A percentile compares a stretch with the other conserved stretches of the same genome.
phyloP scores from a whole-genome alignment of 2,797 vertebrate species.

The Pitangus sulphuratus region DNA sequence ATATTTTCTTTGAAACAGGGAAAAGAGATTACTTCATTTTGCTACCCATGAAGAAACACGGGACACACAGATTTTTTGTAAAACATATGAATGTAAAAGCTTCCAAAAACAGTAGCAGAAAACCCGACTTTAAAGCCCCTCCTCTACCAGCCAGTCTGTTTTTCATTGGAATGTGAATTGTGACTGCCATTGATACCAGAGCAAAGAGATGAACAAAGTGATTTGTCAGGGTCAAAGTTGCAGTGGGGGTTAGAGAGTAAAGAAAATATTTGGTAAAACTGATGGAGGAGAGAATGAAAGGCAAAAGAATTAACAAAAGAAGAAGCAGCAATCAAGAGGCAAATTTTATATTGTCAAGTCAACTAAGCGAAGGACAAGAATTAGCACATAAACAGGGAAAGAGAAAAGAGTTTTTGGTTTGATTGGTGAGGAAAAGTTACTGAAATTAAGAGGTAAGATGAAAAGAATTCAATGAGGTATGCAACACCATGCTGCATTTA shows the following conservation, averaged over 20 bases:
- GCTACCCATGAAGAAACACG: not conserved
- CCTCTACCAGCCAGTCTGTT: not conserved
- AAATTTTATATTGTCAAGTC: not conserved
- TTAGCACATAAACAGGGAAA: not conserved
- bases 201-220: constrained; percentile 9
- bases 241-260: not conserved
- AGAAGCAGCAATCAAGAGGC: not conserved
- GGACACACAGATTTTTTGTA: not conserved
- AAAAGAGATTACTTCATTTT: not conserved
- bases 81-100: not conserved
- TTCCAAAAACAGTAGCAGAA: not conserved
- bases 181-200: not conserved
- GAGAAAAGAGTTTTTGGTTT: not conserved
- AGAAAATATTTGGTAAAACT: not conserved
- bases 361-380: not conserved
- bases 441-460: not conserved
- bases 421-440: not conserved
- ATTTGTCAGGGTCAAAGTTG: constrained; percentile 9
- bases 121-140: not conserved
- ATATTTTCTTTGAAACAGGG: not conserved
- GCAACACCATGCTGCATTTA: not conserved
- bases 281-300: not conserved
- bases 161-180: not conserved
- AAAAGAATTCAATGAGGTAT: not conserved
- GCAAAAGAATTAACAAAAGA: constrained; percentile 11